Conservation (phyloP, 2,888 invertebrate species). For the Mylabris sibirica region DNA sequence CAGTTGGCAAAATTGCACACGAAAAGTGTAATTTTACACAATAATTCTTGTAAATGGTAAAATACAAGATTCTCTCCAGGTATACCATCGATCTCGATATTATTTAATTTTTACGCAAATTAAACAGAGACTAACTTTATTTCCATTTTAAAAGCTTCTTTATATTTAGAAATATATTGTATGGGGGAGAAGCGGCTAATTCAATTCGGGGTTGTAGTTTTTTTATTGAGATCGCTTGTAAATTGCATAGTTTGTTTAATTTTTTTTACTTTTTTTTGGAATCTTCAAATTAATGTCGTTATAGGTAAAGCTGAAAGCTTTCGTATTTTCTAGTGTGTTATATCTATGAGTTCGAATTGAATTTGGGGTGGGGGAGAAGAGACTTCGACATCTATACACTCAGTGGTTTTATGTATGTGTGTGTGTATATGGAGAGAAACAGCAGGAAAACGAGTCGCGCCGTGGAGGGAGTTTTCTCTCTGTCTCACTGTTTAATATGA, state of each 20-base stretch:
- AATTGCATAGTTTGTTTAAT: background rate
- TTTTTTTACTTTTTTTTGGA: slow-evolving; percentile 7
- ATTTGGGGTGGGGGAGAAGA: slow-evolving; percentile 13
- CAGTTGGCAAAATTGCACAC: slow-evolving; percentile 1
- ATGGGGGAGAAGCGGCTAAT: background rate
- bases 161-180: no score
- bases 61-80: no score
- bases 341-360: no score
- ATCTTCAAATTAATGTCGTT: slow-evolving; percentile 22
- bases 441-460: slow-evolving; percentile 14
- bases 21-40: background rate
- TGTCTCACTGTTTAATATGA: slow-evolving; percentile 5
- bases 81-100: background rate
- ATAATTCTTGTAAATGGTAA: background rate
- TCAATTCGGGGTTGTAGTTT: background rate
- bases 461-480: slow-evolving; percentile 20
- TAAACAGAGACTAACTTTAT: slow-evolving; percentile 38
- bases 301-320: slow-evolving; percentile 8
- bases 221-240: background rate
- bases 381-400: background rate
- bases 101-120: background rate
- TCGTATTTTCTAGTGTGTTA: no score
- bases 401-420: slow-evolving; percentile 12
- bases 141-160: slow-evolving; percentile 39
- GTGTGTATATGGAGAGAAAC: background rate